Evolutionary conservation across 2,888 invertebrate species (phyloP).

Genomic region (Notodonta dromedarius): DNA sequence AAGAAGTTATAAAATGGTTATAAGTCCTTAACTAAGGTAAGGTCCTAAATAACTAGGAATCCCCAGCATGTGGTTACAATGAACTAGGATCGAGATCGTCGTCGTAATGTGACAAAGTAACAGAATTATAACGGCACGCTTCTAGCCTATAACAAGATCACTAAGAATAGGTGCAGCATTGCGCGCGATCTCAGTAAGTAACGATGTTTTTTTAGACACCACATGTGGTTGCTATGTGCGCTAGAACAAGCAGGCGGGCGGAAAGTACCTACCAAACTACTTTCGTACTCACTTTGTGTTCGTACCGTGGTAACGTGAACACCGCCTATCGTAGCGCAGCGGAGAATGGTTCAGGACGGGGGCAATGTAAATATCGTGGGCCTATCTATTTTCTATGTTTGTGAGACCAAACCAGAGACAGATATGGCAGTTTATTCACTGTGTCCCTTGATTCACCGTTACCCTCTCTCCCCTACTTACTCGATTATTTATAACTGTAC

Average conservation of each 20-base stretch:
- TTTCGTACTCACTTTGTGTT: not conserved
- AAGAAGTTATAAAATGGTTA: too few species aligned
- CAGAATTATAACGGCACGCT: constrained; percentile 21
- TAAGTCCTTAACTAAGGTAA: too few species aligned
- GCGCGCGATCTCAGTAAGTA: constrained; percentile 3
- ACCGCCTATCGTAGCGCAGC: too few species aligned
- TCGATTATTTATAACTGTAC: too few species aligned
- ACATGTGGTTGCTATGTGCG: constrained; percentile 3
- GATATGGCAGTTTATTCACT: too few species aligned
- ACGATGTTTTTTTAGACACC: constrained; percentile 1
- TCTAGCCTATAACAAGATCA: constrained; percentile 16
- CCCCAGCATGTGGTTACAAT: constrained; percentile 8
- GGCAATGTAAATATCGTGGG: too few species aligned
- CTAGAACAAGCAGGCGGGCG: not conserved
- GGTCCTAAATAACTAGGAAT: constrained; percentile 13
- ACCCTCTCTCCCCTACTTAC: too few species aligned
- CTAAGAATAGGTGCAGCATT: constrained; percentile 10
- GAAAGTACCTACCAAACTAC: not conserved
- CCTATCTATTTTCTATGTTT: too few species aligned
- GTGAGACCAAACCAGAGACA: too few species aligned
- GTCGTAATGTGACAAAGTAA: constrained; percentile 7
- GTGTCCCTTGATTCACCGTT: too few species aligned
- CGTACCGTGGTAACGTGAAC: too few species aligned
- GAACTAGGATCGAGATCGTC: not conserved
- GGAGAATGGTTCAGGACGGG: too few species aligned